These are phyloP conservation scores for Drosophila bipectinata DNA, from an alignment of 1,140 invertebrate genomes.

Conservation along the genomic window DNA sequence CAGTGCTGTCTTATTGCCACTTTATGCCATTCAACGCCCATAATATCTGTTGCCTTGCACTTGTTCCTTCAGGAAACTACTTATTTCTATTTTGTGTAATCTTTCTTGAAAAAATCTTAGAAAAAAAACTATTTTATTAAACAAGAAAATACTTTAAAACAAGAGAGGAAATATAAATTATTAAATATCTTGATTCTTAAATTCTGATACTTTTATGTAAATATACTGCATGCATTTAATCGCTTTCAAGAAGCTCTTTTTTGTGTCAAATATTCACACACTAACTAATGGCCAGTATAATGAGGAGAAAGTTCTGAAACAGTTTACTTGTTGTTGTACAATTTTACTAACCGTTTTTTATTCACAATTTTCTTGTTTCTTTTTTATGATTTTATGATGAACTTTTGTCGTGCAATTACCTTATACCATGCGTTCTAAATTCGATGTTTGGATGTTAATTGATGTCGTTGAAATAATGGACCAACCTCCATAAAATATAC, in stretches of 20 bases:
- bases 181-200: too few species aligned
- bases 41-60: conserved; percentile 46
- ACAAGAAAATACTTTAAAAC: not conserved
- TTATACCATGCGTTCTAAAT: conserved; percentile 61
- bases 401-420: conserved; percentile 32
- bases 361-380: conserved; percentile 71
- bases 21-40: conserved; percentile 71
- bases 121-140: not conserved
- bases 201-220: too few species aligned
- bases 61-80: conserved; percentile 38
- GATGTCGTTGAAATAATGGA: conserved; percentile 70
- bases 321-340: conserved; percentile 43
- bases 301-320: not conserved
- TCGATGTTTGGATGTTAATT: conserved; percentile 82
- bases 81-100: conserved; percentile 4
- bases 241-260: too few species aligned
- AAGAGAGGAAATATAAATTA: not conserved
- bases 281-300: not conserved
- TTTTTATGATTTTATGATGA: conserved; percentile 54
- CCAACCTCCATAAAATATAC: conserved; percentile 31
- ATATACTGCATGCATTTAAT: not conserved
- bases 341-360: conserved; percentile 61
- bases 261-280: not conserved
- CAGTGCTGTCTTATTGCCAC: conserved; percentile 61
- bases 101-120: not conserved